A percentile compares a stretch with the other conserved stretches of the same genome.
These are phyloP conservation scores for Hydrotaea cyrtoneurina DNA, from an alignment of 2,888 invertebrate species.

Conservation along the genomic window DNA sequence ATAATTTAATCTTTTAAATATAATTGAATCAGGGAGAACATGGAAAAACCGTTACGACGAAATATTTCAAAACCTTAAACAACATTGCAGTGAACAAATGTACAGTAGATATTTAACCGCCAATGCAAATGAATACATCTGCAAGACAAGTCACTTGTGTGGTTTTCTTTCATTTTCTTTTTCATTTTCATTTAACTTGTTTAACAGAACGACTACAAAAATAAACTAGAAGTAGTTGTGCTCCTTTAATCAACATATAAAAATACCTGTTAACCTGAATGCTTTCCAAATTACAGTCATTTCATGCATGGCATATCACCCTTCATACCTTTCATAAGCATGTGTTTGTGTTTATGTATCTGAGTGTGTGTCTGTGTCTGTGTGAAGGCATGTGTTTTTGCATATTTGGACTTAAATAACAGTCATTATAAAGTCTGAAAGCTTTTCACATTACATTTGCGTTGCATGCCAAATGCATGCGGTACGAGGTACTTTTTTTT, in stretches of 20 bases:
- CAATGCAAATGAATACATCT: no score
- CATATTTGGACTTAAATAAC: slow-evolving; percentile 49
- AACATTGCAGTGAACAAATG: no score
- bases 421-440: slow-evolving; percentile 58
- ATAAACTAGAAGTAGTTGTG: neutral
- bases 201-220: neutral
- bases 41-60: no score
- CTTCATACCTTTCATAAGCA: no score
- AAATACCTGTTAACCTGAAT: slow-evolving; percentile 58
- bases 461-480: slow-evolving; percentile 54
- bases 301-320: slow-evolving; percentile 52
- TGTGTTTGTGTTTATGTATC: neutral
- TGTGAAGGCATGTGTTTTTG: slow-evolving; percentile 7
- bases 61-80: no score
- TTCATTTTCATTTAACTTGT: neutral
- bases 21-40: no score
- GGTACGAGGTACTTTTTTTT: slow-evolving; percentile 4
- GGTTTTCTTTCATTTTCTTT: no score
- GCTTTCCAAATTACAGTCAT: slow-evolving; percentile 51
- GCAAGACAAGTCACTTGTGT: no score
- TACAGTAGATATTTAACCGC: no score
- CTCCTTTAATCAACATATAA: slow-evolving; percentile 11
- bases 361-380: no score
- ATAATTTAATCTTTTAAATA: no score
- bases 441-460: slow-evolving; percentile 50